phyloP scores from a whole-genome alignment of 2,113 vertebrate genomes.

The Phylloscopus trochiloides region DNA sequence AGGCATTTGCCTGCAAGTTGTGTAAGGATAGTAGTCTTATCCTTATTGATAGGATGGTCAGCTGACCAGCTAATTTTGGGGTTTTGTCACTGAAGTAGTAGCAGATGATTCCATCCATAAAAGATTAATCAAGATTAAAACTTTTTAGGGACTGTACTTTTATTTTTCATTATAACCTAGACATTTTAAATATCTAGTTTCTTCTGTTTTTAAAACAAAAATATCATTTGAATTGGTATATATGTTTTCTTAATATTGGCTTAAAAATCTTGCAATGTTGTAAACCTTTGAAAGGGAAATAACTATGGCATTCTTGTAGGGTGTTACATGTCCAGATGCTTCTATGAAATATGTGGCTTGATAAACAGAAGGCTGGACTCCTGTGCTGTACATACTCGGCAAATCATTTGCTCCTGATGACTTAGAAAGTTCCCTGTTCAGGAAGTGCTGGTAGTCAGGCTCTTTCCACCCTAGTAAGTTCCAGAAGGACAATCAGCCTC shows the following conservation, averaged over 20 bases:
- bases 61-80: neutral
- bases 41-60: accelerated
- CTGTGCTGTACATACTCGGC: neutral
- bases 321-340: neutral
- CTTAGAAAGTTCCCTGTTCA: neutral
- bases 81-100: neutral
- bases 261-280: neutral
- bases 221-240: neutral
- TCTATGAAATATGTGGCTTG: neutral
- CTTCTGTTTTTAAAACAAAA: neutral
- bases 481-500: neutral
- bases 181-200: neutral
- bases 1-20: neutral
- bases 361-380: neutral
- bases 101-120: neutral
- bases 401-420: neutral
- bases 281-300: neutral
- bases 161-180: neutral
- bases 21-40: neutral
- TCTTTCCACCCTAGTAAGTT: neutral
- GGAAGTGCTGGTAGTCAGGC: neutral
- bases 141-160: neutral
- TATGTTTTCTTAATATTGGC: neutral
- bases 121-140: neutral
- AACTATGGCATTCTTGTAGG: neutral